Evolutionary conservation across 2,113 vertebrate genomes (phyloP).

Genomic region (Leuciscus idus): DNA sequence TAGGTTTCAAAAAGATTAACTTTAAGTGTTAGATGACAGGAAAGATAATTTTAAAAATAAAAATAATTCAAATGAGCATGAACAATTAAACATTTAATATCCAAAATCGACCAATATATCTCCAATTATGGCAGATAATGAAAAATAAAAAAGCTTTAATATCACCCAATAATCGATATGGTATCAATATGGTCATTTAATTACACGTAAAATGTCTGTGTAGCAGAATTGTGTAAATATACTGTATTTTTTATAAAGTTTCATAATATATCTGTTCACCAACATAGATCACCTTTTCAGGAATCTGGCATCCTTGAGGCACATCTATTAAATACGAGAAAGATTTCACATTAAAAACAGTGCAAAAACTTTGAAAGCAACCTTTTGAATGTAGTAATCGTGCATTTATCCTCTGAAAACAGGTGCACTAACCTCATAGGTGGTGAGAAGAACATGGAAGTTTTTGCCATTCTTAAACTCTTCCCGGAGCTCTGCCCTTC

Average conservation of each 20-base stretch:
- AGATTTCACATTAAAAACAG: neutral
- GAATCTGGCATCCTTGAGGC: slow-evolving; percentile 85
- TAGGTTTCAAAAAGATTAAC: neutral
- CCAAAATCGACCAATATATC: neutral
- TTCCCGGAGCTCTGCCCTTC: slow-evolving; percentile 77
- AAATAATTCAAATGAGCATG: neutral
- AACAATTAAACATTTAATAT: neutral
- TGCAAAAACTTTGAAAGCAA: neutral
- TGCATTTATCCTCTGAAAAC: neutral
- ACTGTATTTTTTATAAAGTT: neutral
- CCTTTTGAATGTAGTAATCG: neutral
- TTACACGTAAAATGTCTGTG: neutral
- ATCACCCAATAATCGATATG: neutral
- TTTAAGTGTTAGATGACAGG: neutral
- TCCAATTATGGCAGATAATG: too few species aligned
- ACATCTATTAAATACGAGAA: slow-evolving; percentile 79
- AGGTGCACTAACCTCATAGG: slow-evolving; percentile 82
- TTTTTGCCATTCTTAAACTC: slow-evolving; percentile 58
- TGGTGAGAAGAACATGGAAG: slow-evolving; percentile 84
- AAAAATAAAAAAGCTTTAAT: neutral
- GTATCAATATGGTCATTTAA: neutral
- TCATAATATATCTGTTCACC: neutral
- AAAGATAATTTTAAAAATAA: neutral
- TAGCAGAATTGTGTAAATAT: neutral
- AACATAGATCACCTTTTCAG: slow-evolving; percentile 81